Conservation (phyloP, 2,113 vertebrate genomes). For the Leptocoma aspasia region DNA sequence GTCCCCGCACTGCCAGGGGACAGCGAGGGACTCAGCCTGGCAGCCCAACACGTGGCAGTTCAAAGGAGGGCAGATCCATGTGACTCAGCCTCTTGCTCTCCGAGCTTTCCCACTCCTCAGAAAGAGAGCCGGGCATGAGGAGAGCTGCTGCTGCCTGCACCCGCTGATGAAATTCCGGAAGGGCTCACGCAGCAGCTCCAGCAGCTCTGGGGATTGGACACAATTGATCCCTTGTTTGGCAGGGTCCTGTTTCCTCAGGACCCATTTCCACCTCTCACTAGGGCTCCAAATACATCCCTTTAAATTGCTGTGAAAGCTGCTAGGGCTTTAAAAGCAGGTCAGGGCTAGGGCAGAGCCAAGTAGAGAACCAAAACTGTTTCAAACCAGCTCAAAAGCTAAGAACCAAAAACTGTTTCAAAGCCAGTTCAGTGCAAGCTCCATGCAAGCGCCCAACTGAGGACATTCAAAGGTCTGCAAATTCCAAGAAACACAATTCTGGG, state of each 20-base stretch:
- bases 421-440: neutral
- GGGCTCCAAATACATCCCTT: neutral
- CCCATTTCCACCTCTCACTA: neutral
- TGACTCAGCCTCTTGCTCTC: neutral
- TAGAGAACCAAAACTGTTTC: neutral
- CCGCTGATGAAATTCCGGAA: neutral
- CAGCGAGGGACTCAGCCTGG: fast-evolving
- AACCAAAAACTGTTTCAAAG: neutral
- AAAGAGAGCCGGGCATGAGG: neutral
- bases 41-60: fast-evolving
- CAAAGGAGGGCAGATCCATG: fast-evolving
- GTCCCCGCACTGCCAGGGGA: fast-evolving
- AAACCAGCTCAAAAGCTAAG: neutral
- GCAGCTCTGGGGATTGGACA: neutral
- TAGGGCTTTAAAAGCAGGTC: neutral
- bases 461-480: neutral
- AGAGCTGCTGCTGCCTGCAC: neutral
- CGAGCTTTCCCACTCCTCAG: neutral
- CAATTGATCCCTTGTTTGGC: neutral
- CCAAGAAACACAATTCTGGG: neutral
- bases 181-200: neutral
- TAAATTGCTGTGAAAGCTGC: neutral
- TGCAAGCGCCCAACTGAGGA: neutral
- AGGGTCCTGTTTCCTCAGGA: neutral
- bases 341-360: neutral